phyloP scores from a whole-genome alignment of 2,888 invertebrate genomes.

The Macaria liturata region DNA sequence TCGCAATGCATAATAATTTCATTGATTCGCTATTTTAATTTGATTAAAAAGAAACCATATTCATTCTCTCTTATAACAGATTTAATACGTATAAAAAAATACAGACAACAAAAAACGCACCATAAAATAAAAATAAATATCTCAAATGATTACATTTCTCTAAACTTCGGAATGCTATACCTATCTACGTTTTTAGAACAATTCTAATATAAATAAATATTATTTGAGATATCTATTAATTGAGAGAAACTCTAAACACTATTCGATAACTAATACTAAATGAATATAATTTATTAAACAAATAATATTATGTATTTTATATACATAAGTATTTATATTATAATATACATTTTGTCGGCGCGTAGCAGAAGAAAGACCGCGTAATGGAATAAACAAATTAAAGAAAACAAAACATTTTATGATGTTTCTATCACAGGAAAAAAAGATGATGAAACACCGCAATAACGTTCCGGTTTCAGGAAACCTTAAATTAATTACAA shows the following conservation, averaged over 20 bases:
- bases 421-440: too few relatives aligned
- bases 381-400: background rate
- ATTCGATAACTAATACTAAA: slow-evolving; percentile 25
- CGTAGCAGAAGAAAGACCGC: background rate
- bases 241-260: slow-evolving; percentile 24
- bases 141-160: slow-evolving; percentile 20
- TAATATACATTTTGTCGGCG: slow-evolving; percentile 6
- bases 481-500: too few relatives aligned
- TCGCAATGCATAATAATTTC: too few relatives aligned
- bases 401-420: too few relatives aligned
- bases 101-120: slow-evolving; percentile 51
- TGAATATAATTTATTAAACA: slow-evolving; percentile 17
- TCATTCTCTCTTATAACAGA: too few relatives aligned
- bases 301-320: slow-evolving; percentile 7
- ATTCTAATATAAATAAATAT: slow-evolving; percentile 19
- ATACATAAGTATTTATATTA: slow-evolving; percentile 10
- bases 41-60: too few relatives aligned
- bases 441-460: too few relatives aligned
- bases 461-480: too few relatives aligned
- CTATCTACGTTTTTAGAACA: slow-evolving; percentile 25
- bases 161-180: slow-evolving; percentile 33
- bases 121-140: slow-evolving; percentile 35
- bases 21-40: too few relatives aligned
- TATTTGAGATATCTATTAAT: slow-evolving; percentile 29
- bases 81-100: slow-evolving; percentile 33